Base-by-base conservation (phyloP, 2,888 invertebrate species). In the Drosophila paracracens region DNA sequence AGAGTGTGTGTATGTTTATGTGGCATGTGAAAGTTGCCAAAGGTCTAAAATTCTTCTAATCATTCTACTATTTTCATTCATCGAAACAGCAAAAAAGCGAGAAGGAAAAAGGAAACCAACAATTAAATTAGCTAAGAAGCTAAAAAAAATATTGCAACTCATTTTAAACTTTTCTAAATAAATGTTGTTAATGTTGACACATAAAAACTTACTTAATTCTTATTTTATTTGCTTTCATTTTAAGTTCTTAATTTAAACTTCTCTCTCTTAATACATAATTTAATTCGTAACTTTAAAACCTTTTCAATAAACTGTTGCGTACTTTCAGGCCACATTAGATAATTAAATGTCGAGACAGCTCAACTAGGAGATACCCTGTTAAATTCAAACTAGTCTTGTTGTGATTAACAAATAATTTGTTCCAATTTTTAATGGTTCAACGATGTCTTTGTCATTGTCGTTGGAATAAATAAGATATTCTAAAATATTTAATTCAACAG, bases 1-100 rank as follows among this genome's bases (percentile, higher is more conserved):
- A 43, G 43, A 4, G 38, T 29, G n/a, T 43, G 43, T 29, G n/a
- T 38, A 43, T 21, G 25, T 27, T 48, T 62, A 29, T 48, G 70
- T 27, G 57, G 56, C 62, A 58, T 64, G 48, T 70, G 75, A 84
- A 81, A 84, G 82, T 71, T 69, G 62, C 53, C 57, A 68, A 59
- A 61, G 66, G 38, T 52, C 64, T 54, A 31, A 31, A 10, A 31
- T 31, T 31, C 10, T 31, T 31, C 10, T 10, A 31, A 31, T 31
- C 10, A 10, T 31, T 31, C 10, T 31, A 10, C 70, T 56, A 61
- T 48, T 48, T 29, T n/a, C 48, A 71, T 62, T 63, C 40, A 60
- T 21, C 51, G 53, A n/a, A 46, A 59, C 52, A 64, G 54, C 54
- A 74, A 43, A 18, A n/a, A 27, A 16, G 4, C 10, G 38, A 2